A percentile compares a stretch with the other conserved stretches of the same genome.
Conservation (phyloP, 1,140 invertebrate species). For the Paralvinella palmiformis region DNA sequence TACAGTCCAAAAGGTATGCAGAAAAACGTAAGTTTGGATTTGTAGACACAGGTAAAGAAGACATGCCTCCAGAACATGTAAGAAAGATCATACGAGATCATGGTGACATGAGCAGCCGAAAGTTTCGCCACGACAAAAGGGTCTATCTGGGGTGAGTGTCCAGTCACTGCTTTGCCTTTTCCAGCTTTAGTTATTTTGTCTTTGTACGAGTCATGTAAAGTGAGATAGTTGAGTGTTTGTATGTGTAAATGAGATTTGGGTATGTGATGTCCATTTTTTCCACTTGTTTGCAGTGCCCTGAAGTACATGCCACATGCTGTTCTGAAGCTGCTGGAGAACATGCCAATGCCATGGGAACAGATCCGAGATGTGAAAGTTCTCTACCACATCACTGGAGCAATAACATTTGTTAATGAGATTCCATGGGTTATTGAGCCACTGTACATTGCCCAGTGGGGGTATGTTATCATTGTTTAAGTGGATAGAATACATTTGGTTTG, state of each 20-base stretch:
- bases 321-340: slow-evolving; percentile 96
- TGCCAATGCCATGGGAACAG: slow-evolving; percentile 99
- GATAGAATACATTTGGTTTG: too few species aligned
- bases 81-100: slow-evolving; percentile 98
- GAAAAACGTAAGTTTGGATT: slow-evolving; percentile 99
- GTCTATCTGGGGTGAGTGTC: slow-evolving; percentile 83
- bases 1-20: slow-evolving; percentile 94
- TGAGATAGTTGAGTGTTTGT: not conserved
- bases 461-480: too few species aligned
- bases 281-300: slow-evolving; percentile 65
- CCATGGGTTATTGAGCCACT: slow-evolving; percentile 99
- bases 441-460: slow-evolving; percentile 99
- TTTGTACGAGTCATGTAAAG: not conserved
- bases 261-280: not conserved
- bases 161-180: not conserved
- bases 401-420: slow-evolving; percentile 99
- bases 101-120: slow-evolving; percentile 98
- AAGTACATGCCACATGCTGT: slow-evolving; percentile 99
- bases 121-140: slow-evolving; percentile 97
- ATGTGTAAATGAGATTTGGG: not conserved
- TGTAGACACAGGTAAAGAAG: slow-evolving; percentile 97
- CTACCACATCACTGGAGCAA: slow-evolving; percentile 98
- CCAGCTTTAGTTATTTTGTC: not conserved
- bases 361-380: slow-evolving; percentile 95
- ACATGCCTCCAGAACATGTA: slow-evolving; percentile 99